phyloP scores from a whole-genome alignment of 2,113 vertebrate genomes.

The Spilogale gracilis region DNA sequence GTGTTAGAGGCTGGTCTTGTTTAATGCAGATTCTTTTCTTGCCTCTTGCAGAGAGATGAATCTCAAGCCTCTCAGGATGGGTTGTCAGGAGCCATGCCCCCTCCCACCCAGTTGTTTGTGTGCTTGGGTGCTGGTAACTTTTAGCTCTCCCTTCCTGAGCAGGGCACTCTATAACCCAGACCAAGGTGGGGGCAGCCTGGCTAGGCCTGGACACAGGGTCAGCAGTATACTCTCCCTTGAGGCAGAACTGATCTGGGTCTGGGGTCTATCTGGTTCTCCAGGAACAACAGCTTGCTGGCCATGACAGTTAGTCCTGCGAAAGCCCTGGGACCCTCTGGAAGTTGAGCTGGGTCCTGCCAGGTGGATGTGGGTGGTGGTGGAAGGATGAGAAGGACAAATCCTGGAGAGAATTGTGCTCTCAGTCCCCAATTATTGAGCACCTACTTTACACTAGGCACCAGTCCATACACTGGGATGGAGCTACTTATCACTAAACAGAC shows the following conservation, averaged over 20 bases:
- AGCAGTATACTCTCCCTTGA: neutral
- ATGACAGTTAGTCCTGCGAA: neutral
- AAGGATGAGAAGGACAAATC: neutral
- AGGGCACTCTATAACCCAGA: neutral
- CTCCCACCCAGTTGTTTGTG: neutral
- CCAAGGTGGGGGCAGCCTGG: neutral
- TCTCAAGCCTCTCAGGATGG: neutral
- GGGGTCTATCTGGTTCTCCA: neutral
- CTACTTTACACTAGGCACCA: neutral
- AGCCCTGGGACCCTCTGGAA: neutral
- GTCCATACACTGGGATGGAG: neutral
- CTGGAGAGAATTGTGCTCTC: neutral
- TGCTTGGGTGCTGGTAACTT: neutral
- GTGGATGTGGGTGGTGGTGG: neutral
- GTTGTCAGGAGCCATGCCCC: neutral
- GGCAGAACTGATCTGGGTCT: slow-evolving; percentile 1
- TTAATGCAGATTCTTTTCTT: neutral
- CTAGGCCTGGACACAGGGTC: neutral
- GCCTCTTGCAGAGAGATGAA: neutral
- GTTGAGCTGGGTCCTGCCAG: neutral
- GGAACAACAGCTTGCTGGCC: neutral
- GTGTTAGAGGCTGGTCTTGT: neutral
- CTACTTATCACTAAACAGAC: neutral
- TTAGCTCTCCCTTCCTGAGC: neutral
- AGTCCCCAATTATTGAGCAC: neutral